Evolutionary conservation across 2,797 vertebrate species (phyloP).

Genomic region (Pseudomugil tenellus): DNA sequence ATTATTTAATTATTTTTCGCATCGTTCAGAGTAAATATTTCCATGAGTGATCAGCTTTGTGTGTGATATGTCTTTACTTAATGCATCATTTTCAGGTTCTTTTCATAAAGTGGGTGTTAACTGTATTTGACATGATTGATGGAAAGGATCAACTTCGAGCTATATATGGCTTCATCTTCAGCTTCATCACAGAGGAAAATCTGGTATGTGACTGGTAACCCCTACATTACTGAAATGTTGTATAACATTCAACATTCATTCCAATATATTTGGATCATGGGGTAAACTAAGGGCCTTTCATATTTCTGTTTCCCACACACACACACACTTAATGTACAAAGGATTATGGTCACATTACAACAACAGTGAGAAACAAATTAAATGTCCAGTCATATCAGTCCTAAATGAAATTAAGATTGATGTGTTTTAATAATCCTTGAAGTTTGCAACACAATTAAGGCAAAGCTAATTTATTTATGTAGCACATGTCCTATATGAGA

Average conservation of each 20-base stretch:
- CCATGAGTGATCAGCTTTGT: no score
- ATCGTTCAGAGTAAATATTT: background rate
- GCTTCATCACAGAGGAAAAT: slow-evolving; percentile 87
- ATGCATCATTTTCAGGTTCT: slow-evolving; percentile 80
- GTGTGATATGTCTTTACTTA: background rate
- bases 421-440: background rate
- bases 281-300: no score
- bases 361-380: background rate
- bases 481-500: no score
- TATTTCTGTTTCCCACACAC: no score
- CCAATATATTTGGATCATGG: background rate
- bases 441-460: background rate
- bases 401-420: background rate
- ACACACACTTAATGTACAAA: no score
- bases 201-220: slow-evolving; percentile 82
- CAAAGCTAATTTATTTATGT: no score
- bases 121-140: slow-evolving; percentile 93
- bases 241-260: background rate
- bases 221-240: slow-evolving; percentile 6
- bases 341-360: no score
- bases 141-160: slow-evolving; percentile 88
- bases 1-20: no score
- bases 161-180: slow-evolving; percentile 95
- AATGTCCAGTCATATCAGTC: background rate
- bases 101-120: slow-evolving; percentile 93